These are phyloP conservation scores for Prietella phreatophila DNA, from an alignment of 2,113 vertebrate genomes.

Conservation along the genomic window DNA sequence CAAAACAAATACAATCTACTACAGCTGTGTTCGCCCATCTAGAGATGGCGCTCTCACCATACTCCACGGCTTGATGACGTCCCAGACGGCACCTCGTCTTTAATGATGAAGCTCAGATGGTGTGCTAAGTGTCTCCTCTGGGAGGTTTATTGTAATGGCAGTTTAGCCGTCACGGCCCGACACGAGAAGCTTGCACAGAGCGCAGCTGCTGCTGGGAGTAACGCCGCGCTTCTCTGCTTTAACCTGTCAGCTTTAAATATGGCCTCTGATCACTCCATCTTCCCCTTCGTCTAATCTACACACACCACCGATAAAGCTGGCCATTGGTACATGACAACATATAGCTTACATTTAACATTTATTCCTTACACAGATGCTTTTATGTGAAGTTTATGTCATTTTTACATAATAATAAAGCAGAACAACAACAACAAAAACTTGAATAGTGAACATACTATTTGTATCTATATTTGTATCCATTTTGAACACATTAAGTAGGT, in stretches of 20 bases:
- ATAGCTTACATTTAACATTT: neutral
- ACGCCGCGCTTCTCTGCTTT: conserved; percentile 29
- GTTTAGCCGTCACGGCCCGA: conserved; percentile 66
- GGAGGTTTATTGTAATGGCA: conserved; percentile 69
- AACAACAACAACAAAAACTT: no score
- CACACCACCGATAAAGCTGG: neutral
- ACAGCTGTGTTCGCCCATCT: conserved; percentile 47
- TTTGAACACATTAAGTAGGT: no score
- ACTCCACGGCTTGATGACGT: conserved; percentile 29
- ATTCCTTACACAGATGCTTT: neutral
- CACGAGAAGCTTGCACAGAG: conserved; percentile 69
- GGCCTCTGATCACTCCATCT: conserved; percentile 5
- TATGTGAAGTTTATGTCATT: neutral
- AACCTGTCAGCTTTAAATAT: conserved; percentile 54
- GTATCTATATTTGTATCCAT: no score
- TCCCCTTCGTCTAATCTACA: neutral
- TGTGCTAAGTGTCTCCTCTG: conserved; percentile 67
- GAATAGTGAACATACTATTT: no score
- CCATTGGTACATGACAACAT: neutral
- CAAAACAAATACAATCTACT: neutral
- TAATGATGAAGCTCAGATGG: conserved; percentile 66
- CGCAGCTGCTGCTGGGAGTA: conserved; percentile 66
- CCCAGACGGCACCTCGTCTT: conserved; percentile 56
- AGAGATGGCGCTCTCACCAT: conserved; percentile 71
- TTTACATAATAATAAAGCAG: no score